Evolutionary conservation across 2,888 invertebrate species (phyloP), one percentile per base, ranked within the genome.

Genomic region (Anoplius nigerrimus): DNA sequence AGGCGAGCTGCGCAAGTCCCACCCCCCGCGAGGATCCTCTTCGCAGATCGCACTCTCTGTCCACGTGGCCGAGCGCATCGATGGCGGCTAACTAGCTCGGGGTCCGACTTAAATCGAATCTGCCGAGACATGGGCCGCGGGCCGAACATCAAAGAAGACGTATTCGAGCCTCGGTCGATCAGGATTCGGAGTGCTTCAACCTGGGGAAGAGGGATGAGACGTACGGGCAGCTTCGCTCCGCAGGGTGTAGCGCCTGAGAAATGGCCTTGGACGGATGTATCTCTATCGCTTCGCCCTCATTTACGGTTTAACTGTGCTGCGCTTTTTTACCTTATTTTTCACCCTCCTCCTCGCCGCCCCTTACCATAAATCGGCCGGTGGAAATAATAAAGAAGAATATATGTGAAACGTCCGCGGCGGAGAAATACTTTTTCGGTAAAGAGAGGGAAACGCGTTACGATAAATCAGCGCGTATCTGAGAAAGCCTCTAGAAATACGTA

Each of bases 51-150:
- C n/a, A n/a, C n/a, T n/a, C n/a, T n/a, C n/a, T n/a, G n/a, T n/a
- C n/a, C 61, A 56, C 62, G 62, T 53, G 45, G 62, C 62, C 54
- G 27, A 27, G 62, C 62, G 65, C 24, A 46, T 55, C 61, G 56
- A 61, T 24, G 61, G 46, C 53, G 61, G 66, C 61, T 66, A 69
- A 62, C 69, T 57, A 53, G 54, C 52, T 66, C 66, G 24, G 53
- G 61, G 66, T 69, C 69, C 66, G 66, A 69, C 66, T 69, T 69
- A 69, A 62, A 69, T 69, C 62, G 69, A 51, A 66, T 66, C 69
- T 66, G 63, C 63, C 64, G 62, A 54, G 66, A 22, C 24, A 61
- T 24, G 24, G 61, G 27, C 24, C 62, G 24, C 55, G n/a, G n/a
- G 21, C 48, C 27, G 55, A 24, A 24, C 24, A 24, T 24, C 24